A percentile compares a stretch with the other conserved stretches of the same genome.
phyloP scores from a whole-genome alignment of 2,888 invertebrate species.

The Girardia tigrina region DNA sequence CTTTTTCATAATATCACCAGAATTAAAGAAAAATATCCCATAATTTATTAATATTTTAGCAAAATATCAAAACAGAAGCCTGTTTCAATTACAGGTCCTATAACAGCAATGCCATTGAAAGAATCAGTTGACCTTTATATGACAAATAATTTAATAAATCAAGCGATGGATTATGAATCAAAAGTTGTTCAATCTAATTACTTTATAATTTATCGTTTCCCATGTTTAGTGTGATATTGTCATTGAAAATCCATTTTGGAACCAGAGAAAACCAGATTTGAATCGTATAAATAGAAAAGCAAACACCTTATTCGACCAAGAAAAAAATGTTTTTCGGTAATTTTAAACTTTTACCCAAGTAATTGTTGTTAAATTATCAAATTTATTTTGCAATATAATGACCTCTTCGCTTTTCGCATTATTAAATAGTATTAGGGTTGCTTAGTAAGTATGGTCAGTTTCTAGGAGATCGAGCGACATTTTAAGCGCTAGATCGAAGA shows the following conservation, averaged over 20 bases:
- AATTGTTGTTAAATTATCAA: too few relatives aligned
- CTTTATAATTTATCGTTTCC: too few relatives aligned
- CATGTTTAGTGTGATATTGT: not conserved
- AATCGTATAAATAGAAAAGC: not conserved
- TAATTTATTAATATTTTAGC: not conserved
- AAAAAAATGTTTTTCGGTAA: not conserved
- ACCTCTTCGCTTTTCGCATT: too few relatives aligned
- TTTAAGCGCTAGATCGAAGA: too few relatives aligned
- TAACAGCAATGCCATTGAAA: not conserved
- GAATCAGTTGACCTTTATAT: not conserved
- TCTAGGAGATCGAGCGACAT: too few relatives aligned
- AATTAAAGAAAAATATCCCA: too few relatives aligned
- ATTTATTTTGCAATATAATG: too few relatives aligned
- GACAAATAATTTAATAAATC: not conserved
- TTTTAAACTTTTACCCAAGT: not conserved
- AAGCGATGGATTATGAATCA: not conserved
- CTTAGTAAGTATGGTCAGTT: too few relatives aligned
- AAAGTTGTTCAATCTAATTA: not conserved
- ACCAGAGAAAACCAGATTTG: not conserved
- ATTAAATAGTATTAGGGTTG: too few relatives aligned
- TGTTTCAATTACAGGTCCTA: not conserved
- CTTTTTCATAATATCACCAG: too few relatives aligned
- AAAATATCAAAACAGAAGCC: not conserved
- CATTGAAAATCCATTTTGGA: not conserved
- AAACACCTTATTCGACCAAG: not conserved